Conservation (phyloP, 2,113 vertebrate species). For the Pionites leucogaster region DNA sequence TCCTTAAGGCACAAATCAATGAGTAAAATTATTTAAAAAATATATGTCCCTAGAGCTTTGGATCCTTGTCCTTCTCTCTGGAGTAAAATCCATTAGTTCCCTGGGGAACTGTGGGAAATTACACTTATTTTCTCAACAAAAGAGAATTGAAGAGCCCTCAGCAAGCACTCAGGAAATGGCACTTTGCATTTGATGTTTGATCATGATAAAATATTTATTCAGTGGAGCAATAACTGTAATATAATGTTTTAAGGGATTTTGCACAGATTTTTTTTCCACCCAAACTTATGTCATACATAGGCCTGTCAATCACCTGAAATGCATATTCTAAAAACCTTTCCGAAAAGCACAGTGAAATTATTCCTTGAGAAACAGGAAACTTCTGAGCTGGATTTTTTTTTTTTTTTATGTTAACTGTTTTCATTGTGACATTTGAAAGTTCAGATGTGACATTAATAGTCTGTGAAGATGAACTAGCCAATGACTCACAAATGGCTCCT, state of each 20-base stretch:
- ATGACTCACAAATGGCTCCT: neutral
- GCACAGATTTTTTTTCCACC: neutral
- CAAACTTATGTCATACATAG: neutral
- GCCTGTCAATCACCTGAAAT: neutral
- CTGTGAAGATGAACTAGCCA: neutral
- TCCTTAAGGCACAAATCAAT: neutral
- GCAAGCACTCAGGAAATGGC: neutral
- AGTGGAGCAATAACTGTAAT: neutral
- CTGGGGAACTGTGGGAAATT: neutral
- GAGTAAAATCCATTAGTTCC: neutral
- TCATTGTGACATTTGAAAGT: neutral
- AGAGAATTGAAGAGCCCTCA: neutral
- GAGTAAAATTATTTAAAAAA: conserved; percentile 11
- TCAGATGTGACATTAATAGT: neutral
- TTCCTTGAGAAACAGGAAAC: neutral
- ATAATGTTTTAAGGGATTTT: neutral
- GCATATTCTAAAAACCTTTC: neutral
- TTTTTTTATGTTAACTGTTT: neutral
- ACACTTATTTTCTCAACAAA: neutral
- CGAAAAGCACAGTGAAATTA: neutral
- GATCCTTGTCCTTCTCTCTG: neutral
- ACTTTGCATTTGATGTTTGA: neutral
- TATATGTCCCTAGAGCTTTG: neutral
- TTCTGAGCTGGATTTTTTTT: neutral
- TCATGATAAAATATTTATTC: neutral